Conservation (phyloP, 2,113 vertebrate species). For the Mustela lutreola region DNA sequence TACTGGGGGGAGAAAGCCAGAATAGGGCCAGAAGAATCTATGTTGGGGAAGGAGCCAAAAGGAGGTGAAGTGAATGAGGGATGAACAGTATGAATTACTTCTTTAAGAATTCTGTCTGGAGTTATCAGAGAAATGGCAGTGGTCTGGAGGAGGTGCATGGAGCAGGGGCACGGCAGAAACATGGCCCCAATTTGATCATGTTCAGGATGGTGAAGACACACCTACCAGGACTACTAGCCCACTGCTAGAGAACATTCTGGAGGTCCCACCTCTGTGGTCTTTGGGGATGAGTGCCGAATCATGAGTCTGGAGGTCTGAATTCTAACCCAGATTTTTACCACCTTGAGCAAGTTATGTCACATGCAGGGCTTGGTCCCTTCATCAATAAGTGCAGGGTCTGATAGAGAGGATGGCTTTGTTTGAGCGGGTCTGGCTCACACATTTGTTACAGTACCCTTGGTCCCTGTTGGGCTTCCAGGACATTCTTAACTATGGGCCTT, state of each 20-base stretch:
- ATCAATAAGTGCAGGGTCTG: not conserved
- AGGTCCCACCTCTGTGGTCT: not conserved
- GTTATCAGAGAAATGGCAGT: not conserved
- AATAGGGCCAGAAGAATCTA: not conserved
- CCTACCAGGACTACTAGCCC: not conserved
- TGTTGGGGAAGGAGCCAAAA: not conserved
- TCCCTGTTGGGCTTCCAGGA: not conserved
- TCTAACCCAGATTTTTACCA: conserved; percentile 4
- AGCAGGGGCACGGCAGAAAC: not conserved
- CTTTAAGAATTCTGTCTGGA: not conserved
- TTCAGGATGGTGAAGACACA: not conserved
- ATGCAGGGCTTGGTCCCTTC: not conserved
- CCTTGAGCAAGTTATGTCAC: not conserved
- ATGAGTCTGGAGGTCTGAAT: not conserved
- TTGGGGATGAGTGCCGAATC: not conserved
- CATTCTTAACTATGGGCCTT: not conserved
- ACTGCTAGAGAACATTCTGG: not conserved
- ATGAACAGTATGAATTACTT: not conserved
- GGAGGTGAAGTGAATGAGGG: not conserved
- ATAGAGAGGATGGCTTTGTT: not conserved
- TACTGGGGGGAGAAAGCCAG: not conserved
- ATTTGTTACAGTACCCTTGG: not conserved
- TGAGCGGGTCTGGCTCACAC: not conserved
- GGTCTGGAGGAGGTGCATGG: not conserved
- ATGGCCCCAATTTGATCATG: not conserved